phyloP scores from a whole-genome alignment of 1,140 invertebrate genomes.

The Lineus longissimus region DNA sequence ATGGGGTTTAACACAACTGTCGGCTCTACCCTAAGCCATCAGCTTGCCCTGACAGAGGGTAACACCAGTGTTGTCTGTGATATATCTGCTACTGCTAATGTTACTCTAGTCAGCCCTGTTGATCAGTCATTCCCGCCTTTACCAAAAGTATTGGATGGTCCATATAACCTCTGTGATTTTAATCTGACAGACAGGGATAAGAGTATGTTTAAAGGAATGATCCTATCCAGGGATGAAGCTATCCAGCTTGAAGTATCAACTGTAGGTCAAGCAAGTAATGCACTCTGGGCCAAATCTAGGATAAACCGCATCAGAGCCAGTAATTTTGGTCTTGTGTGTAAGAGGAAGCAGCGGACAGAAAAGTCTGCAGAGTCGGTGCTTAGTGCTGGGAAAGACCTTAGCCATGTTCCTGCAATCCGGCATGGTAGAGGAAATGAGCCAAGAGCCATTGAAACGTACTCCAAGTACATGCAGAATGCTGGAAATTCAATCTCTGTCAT shows the following conservation, averaged over 20 bases:
- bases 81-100: not conserved
- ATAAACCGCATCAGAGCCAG: not conserved
- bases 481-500: not conserved
- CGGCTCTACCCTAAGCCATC: not conserved
- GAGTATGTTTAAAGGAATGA: not conserved
- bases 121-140: not conserved
- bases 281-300: not conserved
- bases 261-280: not conserved
- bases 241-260: not conserved
- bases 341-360: not conserved
- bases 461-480: not conserved
- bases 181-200: not conserved
- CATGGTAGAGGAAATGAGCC: not conserved
- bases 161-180: not conserved
- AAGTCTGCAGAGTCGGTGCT: constrained; percentile 2
- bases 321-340: not conserved
- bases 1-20: not conserved
- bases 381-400: not conserved
- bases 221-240: not conserved
- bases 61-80: not conserved
- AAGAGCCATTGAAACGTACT: not conserved
- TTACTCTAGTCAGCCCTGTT: not conserved
- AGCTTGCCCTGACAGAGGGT: not conserved
- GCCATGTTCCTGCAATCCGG: not conserved
- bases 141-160: not conserved